Evolutionary conservation across 2,113 vertebrate genomes (phyloP).

Genomic region (Atrichornis clamosus): DNA sequence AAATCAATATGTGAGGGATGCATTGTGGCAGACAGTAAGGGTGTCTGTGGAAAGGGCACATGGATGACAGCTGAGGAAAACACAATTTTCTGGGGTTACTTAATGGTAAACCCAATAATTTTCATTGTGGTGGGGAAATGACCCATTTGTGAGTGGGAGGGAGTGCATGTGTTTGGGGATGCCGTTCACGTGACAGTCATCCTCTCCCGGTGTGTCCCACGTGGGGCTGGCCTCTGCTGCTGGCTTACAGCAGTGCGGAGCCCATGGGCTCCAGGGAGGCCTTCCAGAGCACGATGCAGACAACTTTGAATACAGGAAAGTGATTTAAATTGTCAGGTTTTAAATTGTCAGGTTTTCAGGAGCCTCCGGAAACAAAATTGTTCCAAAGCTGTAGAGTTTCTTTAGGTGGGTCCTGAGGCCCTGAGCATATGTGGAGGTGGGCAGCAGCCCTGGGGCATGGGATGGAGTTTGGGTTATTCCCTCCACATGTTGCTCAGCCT

Average conservation of each 20-base stretch:
- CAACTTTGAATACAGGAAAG: background rate
- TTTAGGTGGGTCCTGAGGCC: background rate
- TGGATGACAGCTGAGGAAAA: background rate
- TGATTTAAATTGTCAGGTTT: background rate
- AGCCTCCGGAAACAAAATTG: background rate
- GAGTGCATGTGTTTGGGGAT: background rate
- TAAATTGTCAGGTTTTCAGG: background rate
- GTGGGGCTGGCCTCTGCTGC: background rate
- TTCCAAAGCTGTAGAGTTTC: background rate
- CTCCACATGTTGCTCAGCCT: fast-evolving
- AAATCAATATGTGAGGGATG: background rate
- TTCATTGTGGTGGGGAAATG: background rate
- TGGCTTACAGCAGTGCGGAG: background rate
- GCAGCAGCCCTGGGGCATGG: background rate
- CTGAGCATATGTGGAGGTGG: background rate
- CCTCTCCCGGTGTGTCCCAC: background rate
- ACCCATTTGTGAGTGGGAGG: background rate
- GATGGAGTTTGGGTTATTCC: background rate
- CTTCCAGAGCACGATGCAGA: background rate
- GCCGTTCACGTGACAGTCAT: background rate
- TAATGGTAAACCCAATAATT: background rate
- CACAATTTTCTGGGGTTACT: background rate
- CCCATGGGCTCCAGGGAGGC: background rate
- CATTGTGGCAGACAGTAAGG: background rate
- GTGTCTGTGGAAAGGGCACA: background rate